Evolutionary conservation across 2,888 invertebrate genomes (phyloP).

Genomic region (Thyatira batis): DNA sequence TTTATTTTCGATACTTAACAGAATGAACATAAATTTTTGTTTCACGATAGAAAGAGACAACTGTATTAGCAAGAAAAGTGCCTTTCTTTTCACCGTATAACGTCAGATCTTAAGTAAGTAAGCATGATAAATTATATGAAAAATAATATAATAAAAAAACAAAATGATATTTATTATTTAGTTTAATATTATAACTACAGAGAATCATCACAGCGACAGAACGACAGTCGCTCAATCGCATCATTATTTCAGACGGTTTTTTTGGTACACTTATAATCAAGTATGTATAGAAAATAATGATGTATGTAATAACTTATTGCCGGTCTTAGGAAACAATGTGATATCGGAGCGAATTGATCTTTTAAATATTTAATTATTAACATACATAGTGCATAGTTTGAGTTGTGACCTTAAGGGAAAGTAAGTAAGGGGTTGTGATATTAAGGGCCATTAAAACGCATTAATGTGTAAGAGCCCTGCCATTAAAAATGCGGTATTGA

Average conservation of each 20-base stretch:
- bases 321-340: conserved; percentile 26
- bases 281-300: conserved; percentile 37
- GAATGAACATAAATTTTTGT: too few relatives aligned
- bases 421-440: too few relatives aligned
- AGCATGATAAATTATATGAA: too few relatives aligned
- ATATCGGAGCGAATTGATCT: conserved; percentile 35
- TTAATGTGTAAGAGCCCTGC: too few relatives aligned
- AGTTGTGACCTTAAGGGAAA: too few relatives aligned
- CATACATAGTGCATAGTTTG: background rate
- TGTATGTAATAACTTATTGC: conserved; percentile 21
- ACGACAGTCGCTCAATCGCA: conserved; percentile 31
- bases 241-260: conserved; percentile 43
- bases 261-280: conserved; percentile 72
- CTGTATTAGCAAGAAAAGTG: too few relatives aligned
- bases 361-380: background rate
- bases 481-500: too few relatives aligned
- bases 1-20: background rate
- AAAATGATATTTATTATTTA: conserved; percentile 50
- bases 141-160: conserved; percentile 3
- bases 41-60: too few relatives aligned
- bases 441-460: too few relatives aligned
- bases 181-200: conserved; percentile 78
- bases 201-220: conserved; percentile 60
- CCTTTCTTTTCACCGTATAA: too few relatives aligned
- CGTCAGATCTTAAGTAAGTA: too few relatives aligned